A percentile compares a stretch with the other conserved stretches of the same genome.
phyloP scores from a whole-genome alignment of 1,140 invertebrate species.

The Heliconius himera region DNA sequence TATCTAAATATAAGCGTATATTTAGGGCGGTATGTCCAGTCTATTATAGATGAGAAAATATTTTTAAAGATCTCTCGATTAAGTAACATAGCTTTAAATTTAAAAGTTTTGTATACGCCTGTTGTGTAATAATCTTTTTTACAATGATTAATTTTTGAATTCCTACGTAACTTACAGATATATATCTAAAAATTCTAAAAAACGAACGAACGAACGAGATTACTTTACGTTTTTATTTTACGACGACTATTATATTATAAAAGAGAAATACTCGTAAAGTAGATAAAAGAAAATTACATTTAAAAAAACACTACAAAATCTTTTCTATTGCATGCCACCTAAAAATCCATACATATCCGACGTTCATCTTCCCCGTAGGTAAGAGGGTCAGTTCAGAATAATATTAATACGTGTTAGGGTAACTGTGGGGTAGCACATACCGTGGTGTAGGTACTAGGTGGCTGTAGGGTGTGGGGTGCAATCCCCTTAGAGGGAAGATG shows the following conservation, averaged over 20 bases:
- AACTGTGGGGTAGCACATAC: background rate
- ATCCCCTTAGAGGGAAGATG: background rate
- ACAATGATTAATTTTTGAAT: too few species aligned
- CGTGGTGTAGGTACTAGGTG: background rate
- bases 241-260: too few species aligned
- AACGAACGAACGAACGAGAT: too few species aligned
- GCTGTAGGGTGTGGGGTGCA: background rate
- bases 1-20: background rate
- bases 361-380: constrained; percentile 1
- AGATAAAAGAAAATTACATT: background rate
- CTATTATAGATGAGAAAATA: background rate
- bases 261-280: background rate
- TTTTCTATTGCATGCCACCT: background rate
- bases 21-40: background rate
- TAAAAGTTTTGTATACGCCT: too few species aligned
- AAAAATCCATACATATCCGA: constrained; percentile 2
- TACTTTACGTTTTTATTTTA: too few species aligned
- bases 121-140: too few species aligned
- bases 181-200: too few species aligned
- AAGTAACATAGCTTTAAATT: too few species aligned
- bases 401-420: constrained; percentile 15
- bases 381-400: constrained; percentile 10
- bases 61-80: too few species aligned
- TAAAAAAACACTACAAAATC: background rate
- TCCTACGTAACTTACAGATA: too few species aligned